Base-by-base conservation (phyloP, 2,888 invertebrate species). In the Eupithecia inturbata region DNA sequence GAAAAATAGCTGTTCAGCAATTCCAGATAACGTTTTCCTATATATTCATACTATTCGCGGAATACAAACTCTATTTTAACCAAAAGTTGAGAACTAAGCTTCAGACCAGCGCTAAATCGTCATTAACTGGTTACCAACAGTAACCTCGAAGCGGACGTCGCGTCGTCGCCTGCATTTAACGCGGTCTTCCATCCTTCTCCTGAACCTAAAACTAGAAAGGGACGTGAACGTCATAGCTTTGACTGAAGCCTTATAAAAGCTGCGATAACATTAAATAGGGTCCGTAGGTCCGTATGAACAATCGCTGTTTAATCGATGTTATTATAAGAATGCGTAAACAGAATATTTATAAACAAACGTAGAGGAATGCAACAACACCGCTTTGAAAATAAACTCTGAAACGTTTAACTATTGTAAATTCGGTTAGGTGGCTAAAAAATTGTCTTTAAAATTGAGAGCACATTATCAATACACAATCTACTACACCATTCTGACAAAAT, bases 161-260 rank as follows among this genome's bases (percentile, higher is more conserved):
- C 62, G 33, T 64, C 22, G 69, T 64, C 22, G 69, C 73, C 63
- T 73, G 74, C 63, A 70, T 70, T 69, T 67, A 69, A 71, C 70
- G 45, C 69, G 12, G 69, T 67, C 57, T 41, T 64, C n/a, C 64
- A 36, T 78, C 76, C 67, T 68, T 73, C 36, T 74, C 67, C 41
- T n/a, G 45, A 69, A 12, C 16, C n/a, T 28, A 39, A 33, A 33
- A 57, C 60, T 3, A 60, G 73, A 77, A 63, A 63, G 76, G 67
- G 77, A 75, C 31, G 33, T 71, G 36, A 12, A 68, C 6, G 19
- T 64, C 68, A 74, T 74, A 73, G 76, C 60, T 76, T 41, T 60
- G 60, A 22, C 67, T 68, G 77, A 76, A 77, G 68, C 78, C 77
- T 28, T 71, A 71, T 57, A 77, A 70, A 57, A 69, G 72, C 68